A percentile compares a stretch with the other conserved stretches of the same genome.
These are phyloP conservation scores for Picathartes gymnocephalus DNA, from an alignment of 2,113 vertebrate genomes.

Conservation along the genomic window DNA sequence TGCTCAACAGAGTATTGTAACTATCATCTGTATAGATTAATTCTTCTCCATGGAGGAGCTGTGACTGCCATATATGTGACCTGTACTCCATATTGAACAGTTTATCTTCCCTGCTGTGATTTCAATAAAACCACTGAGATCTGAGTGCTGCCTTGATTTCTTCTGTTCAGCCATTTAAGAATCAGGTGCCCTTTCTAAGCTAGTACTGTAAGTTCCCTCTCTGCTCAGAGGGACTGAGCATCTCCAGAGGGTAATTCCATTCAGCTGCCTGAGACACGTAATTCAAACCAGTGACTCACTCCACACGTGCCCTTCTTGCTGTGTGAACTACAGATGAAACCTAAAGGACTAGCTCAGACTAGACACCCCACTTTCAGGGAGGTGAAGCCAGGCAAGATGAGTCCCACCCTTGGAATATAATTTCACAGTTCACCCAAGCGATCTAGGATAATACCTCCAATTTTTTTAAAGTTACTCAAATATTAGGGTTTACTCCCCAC, in stretches of 20 bases:
- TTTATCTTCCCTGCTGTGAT: background rate
- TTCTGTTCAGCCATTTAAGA: background rate
- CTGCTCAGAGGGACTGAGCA: background rate
- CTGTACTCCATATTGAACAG: background rate
- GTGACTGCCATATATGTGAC: accelerated
- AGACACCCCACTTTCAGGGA: background rate
- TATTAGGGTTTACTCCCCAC: background rate
- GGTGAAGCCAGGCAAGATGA: background rate
- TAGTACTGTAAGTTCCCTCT: background rate
- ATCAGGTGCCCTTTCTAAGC: background rate
- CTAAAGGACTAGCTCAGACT: conserved; percentile 23
- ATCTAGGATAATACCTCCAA: background rate
- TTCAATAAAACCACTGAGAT: background rate
- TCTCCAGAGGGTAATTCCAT: background rate
- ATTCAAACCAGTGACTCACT: background rate
- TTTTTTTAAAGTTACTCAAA: background rate
- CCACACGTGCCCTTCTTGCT: background rate
- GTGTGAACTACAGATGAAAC: background rate
- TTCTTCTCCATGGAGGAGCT: background rate
- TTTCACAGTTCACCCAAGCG: background rate
- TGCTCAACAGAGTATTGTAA: background rate
- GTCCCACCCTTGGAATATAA: background rate
- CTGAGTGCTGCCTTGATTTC: background rate
- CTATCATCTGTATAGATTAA: background rate
- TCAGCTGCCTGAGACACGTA: background rate